Base-by-base conservation (phyloP, 2,113 vertebrate genomes). In the Chinchilla lanigera region DNA sequence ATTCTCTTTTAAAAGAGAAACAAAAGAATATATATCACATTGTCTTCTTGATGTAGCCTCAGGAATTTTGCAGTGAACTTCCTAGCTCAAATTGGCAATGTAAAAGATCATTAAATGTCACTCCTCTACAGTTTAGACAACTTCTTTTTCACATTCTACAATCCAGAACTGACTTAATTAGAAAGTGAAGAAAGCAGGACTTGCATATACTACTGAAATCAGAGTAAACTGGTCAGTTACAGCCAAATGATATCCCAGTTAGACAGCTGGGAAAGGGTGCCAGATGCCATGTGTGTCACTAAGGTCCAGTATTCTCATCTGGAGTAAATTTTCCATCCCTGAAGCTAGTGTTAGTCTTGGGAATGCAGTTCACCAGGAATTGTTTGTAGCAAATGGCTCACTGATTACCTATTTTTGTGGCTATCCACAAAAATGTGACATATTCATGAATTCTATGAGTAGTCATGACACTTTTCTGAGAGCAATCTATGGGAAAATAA, bases 361-460 rank as follows among this genome's bases (percentile, higher is more conserved):
- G 67, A 30, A 63, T 78, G 7, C 7, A 60, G 28, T 54, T 89
- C 11, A 24, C 93, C 26, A 89, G 54, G 65, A 94, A 67, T 8
- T 86, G 20, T 54, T 47, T 86, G 41, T 71, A 67, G 35, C 14
- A 63, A 94, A 56, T 86, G 44, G 52, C 41, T 93, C 17, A 35
- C 85, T 90, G 78, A 91, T 65, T 78, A 50, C 13, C 56, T 89
- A 67, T 80, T 93, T 93, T 81, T 85, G 41, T 86, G 78, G 61
- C 2, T 97, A 47, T 3, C 54, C 52, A 86, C 58, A 90, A 78
- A 97, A 95, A 71, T 47, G 78, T 30, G 33, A 67, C 16, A 54
- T 83, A 35, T 86, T 92, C 20, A 30, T 47, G 35, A 89, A 81
- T n/a, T 89, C 81, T 81, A 69, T 94, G 80, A 92, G 60, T 91